Evolutionary conservation across 2,113 vertebrate species (phyloP), one percentile per base, ranked within the genome.

Genomic region (Myotis yumanensis): DNA sequence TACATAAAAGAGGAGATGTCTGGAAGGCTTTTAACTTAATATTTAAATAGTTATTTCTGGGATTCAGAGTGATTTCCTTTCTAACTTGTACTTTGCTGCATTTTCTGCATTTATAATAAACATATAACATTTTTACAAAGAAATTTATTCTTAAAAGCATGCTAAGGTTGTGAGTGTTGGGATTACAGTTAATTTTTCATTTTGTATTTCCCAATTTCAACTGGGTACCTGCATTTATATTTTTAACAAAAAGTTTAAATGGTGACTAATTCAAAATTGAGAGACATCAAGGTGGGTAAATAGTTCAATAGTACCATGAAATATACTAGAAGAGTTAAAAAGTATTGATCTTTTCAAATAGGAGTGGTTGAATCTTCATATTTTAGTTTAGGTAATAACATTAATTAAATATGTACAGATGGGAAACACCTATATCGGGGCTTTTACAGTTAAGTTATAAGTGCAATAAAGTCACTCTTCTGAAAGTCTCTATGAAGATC

Each of bases 1-100:
- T 2, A 76, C 28, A 35, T 18, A 52, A 62, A 73, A 20, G 43
- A 43, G 77, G 48, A 79, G 64, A 71, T 46, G 35, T 62, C 64
- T 75, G 35, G 15, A 93, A 75, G 57, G 16, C 30, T 73, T 80
- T 81, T 81, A 87, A 72, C n/a, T n/a, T 88, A 88, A 89, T 89
- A 89, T 73, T 75, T 85, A 84, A 62, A 51, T 82, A 59, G 40
- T 59, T 93, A 59, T 43, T 87, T 80, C 52, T 79, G 32, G 32
- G 16, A 75, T 75, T 88, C 66, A 30, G 10, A 59, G 35, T 62
- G 51, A 87, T 71, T 75, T 75, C 57, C 37, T 86, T 92, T 73
- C 43, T 37, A 57, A 92, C n/a, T 86, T 71, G 40, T 73, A 91
- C 30, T 82, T 83, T 37, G 30, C 48, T 79, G 37, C 73, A 52